A percentile compares a stretch with the other conserved stretches of the same genome.
These are phyloP conservation scores for Homalodisca vitripennis DNA, from an alignment of 1,140 invertebrate genomes.

Conservation along the genomic window DNA sequence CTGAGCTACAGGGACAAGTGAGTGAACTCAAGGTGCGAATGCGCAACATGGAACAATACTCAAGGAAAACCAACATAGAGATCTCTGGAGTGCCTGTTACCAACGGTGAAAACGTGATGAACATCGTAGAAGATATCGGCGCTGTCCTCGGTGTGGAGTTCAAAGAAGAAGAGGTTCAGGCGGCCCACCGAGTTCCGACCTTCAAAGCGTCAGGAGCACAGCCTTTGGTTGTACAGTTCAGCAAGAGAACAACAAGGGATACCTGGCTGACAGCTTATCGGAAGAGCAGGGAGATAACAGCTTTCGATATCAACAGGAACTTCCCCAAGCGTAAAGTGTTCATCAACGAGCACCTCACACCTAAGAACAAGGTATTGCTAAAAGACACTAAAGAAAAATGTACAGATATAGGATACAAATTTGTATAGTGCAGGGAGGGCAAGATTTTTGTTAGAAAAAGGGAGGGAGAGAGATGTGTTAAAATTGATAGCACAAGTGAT, in stretches of 20 bases:
- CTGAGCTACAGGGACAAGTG: not conserved
- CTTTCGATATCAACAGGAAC: not conserved
- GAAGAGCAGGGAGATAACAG: not conserved
- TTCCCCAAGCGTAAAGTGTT: not conserved
- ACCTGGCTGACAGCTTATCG: not conserved
- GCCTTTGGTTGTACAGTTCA: not conserved
- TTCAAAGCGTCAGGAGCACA: not conserved
- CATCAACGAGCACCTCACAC: not conserved
- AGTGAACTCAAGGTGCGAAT: not conserved
- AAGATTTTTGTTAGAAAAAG: not conserved
- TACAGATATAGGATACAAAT: not conserved
- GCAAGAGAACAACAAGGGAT: not conserved
- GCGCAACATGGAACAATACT: not conserved
- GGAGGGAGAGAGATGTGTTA: not conserved
- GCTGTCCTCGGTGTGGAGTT: not conserved
- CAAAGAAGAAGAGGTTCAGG: not conserved
- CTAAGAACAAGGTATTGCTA: not conserved
- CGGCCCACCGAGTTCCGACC: not conserved
- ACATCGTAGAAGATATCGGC: not conserved
- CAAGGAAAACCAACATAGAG: not conserved
- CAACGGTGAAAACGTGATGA: not conserved
- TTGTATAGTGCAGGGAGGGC: not conserved
- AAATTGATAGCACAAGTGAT: not conserved
- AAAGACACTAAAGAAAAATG: not conserved
- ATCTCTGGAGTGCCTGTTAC: not conserved